A percentile compares a stretch with the other conserved stretches of the same genome.
Evolutionary conservation across 2,888 invertebrate species (phyloP).

Genomic region (Caenorhabditis drosophilae): DNA sequence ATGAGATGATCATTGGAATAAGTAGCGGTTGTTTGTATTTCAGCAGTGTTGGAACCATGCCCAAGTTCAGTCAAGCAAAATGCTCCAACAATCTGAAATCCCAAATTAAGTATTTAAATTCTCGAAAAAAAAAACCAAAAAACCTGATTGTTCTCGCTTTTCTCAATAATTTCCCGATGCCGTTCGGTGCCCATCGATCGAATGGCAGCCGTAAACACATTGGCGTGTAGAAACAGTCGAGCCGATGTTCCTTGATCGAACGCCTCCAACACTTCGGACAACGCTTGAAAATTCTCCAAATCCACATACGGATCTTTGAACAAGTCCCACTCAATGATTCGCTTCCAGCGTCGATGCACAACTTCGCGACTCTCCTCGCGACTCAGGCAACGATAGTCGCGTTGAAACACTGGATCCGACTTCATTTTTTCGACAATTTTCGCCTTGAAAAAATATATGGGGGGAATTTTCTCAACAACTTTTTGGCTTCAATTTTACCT

Average conservation of each 20-base stretch:
- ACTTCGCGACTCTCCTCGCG: slow-evolving; percentile 74
- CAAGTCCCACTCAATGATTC: slow-evolving; percentile 77
- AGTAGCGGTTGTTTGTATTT: slow-evolving; percentile 44
- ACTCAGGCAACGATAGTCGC: slow-evolving; percentile 50
- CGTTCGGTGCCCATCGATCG: slow-evolving; percentile 70
- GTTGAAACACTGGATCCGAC: slow-evolving; percentile 24
- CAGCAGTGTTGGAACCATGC: slow-evolving; percentile 84
- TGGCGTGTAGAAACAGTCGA: slow-evolving; percentile 42
- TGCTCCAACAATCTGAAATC: slow-evolving; percentile 79
- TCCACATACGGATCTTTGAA: slow-evolving; percentile 69
- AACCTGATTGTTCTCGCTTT: slow-evolving; percentile 60
- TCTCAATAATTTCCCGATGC: slow-evolving; percentile 67
- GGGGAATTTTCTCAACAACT: not conserved
- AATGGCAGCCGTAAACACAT: slow-evolving; percentile 69
- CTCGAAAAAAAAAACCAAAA: too few species aligned
- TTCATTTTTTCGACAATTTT: slow-evolving; percentile 23
- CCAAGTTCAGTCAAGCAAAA: slow-evolving; percentile 87
- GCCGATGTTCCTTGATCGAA: slow-evolving; percentile 55
- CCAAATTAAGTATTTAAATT: too few species aligned
- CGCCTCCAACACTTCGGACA: slow-evolving; percentile 43
- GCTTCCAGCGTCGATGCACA: slow-evolving; percentile 71
- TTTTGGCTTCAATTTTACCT: slow-evolving; percentile 74
- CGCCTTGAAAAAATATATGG: slow-evolving; percentile 7
- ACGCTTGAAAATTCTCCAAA: slow-evolving; percentile 26
- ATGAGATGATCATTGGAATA: slow-evolving; percentile 75